phyloP scores from a whole-genome alignment of 1,140 invertebrate genomes.

The Procambarus virginalis region DNA sequence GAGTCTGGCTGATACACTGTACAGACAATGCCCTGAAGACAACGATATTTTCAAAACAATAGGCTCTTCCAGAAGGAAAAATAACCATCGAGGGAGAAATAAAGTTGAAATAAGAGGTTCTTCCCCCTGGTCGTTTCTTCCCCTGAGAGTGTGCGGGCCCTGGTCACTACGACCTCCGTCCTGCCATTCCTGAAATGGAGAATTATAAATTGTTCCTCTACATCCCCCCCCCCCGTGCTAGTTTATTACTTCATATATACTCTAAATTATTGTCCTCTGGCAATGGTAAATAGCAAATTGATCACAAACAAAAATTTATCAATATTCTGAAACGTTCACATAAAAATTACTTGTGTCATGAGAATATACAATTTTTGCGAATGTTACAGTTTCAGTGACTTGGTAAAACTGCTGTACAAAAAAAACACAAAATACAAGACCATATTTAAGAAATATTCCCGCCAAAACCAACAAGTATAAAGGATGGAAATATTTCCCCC shows the following conservation, averaged over 20 bases:
- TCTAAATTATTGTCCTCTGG: background rate
- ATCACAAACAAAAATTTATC: background rate
- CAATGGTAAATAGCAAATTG: background rate
- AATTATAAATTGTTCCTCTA: background rate
- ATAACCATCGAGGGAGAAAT: background rate
- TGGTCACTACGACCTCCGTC: background rate
- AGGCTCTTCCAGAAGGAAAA: background rate
- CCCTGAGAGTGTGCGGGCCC: background rate
- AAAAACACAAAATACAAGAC: background rate
- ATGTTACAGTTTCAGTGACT: background rate
- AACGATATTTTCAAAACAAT: conserved; percentile 5
- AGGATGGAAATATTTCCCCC: background rate
- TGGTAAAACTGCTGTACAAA: background rate
- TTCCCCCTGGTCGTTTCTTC: background rate
- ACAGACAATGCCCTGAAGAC: conserved; percentile 1
- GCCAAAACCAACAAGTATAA: conserved; percentile 1
- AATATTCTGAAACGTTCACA: background rate
- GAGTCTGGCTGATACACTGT: background rate
- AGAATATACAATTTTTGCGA: background rate
- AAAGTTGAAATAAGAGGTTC: conserved; percentile 7
- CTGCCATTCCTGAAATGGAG: background rate
- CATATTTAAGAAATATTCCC: conserved; percentile 12
- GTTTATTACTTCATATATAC: background rate
- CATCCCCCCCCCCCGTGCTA: background rate
- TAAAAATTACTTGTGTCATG: background rate